Conservation (phyloP, 2,888 invertebrate species). For the Emmelina monodactyla region DNA sequence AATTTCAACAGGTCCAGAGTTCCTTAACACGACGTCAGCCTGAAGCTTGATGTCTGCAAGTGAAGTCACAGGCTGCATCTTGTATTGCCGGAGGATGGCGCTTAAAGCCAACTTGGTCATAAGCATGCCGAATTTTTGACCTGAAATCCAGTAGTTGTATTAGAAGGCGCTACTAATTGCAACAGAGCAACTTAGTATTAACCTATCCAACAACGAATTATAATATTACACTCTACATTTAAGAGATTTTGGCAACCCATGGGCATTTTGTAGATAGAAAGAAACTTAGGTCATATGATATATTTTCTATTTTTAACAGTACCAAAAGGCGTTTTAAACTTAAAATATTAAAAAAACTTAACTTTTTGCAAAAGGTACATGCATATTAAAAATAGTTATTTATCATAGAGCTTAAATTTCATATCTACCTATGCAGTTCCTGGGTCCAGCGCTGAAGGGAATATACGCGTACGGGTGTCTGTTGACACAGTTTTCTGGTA, state of each 20-base stretch:
- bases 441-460: no score
- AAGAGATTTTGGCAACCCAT: no score
- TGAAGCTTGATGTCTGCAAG: conserved; percentile 39
- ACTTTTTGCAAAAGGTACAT: background rate
- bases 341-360: no score
- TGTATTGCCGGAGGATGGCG: conserved; percentile 51
- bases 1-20: conserved; percentile 38
- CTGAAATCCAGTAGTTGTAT: conserved; percentile 31
- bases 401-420: no score
- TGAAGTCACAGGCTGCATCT: conserved; percentile 50
- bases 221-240: no score
- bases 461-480: no score
- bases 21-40: conserved; percentile 43
- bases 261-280: no score
- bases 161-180: background rate
- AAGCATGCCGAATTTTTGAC: conserved; percentile 69
- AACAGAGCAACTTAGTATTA: background rate
- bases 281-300: no score
- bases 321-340: no score
- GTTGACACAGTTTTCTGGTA: conserved; percentile 54
- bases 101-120: conserved; percentile 66
- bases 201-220: no score
- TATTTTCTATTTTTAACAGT: no score
- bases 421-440: conserved; percentile 72
- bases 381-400: no score